Base-by-base conservation (phyloP, 1,140 invertebrate species). In the Colletes latitarsis region DNA sequence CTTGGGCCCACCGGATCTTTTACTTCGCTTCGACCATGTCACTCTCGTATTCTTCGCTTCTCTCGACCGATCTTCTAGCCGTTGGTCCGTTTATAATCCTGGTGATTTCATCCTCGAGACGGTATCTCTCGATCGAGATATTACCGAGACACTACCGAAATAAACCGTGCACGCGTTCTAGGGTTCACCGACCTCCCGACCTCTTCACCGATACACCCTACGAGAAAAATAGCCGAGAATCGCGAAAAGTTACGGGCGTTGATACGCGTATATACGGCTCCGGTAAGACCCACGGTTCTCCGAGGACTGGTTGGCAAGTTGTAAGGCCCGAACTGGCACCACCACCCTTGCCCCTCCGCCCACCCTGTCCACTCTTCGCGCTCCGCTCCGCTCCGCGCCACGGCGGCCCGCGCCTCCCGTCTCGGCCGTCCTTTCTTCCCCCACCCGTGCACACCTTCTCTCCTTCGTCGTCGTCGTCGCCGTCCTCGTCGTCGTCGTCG, bases 241-340 rank as follows among this genome's bases (percentile, higher is more conserved):
- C 53, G 62, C 74, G 83, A 73, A 85, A 81, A 87, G 81, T 77
- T 74, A 82, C 75, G 71, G 62, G 21, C 39, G 64, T 77, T 52
- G 14, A 53, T 76, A 77, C 84, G 68, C 81, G 64, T 78, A 53
- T 55, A 66, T 21, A 80, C 88, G 76, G 76, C 80, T 92, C 87
- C 83, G 85, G 70, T 85, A 87, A 87, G 88, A 87, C 83, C 88
- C 89, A 88, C 90, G 89, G 88, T 89, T 90, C 90, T 88, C 86
- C 88, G 87, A 92, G 89, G 88, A 92, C 92, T 92, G 91, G 86
- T 89, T 90, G 84, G 87, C 87, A 84, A 84, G 90, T 87, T 77
- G 86, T 87, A 87, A 86, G 90, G 88, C 86, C 90, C 89, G 80
- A 88, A 86, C 84, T 88, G 88, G 86, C 89, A 89, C 91, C 92